Conservation (phyloP, 2,888 invertebrate genomes). For the Trichogramma dendrolimi region DNA sequence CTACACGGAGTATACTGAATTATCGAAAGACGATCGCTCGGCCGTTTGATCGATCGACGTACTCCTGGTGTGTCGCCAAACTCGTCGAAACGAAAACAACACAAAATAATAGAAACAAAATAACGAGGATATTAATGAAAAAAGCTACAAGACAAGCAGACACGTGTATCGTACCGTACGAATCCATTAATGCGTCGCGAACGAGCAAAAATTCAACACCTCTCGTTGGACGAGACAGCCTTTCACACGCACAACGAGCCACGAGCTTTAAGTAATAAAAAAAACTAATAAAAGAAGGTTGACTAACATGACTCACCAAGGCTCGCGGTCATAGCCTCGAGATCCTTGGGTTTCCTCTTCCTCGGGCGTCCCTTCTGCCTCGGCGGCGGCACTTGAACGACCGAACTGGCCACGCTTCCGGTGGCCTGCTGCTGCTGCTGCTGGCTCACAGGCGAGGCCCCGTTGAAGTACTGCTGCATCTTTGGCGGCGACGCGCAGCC, state of each 20-base stretch:
- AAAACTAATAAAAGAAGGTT: conserved; percentile 10
- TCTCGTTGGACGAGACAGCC: too few relatives aligned
- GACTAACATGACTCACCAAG: conserved; percentile 63
- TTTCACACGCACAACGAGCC: too few relatives aligned
- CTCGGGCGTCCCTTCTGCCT: conserved; percentile 89
- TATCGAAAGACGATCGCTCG: too few relatives aligned
- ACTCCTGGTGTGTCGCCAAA: too few relatives aligned
- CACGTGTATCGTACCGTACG: neutral
- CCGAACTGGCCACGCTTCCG: conserved; percentile 51
- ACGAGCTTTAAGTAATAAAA: neutral
- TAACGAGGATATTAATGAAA: too few relatives aligned
- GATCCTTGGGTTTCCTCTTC: conserved; percentile 88
- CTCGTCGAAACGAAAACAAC: too few relatives aligned
- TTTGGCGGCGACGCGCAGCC: conserved; percentile 46
- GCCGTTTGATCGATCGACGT: too few relatives aligned
- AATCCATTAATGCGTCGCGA: neutral
- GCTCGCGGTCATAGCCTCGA: conserved; percentile 80
- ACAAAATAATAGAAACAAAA: too few relatives aligned
- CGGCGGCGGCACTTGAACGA: conserved; percentile 58
- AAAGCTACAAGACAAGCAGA: too few relatives aligned
- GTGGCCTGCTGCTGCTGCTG: conserved; percentile 47
- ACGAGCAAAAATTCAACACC: too few relatives aligned
- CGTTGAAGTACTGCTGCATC: conserved; percentile 62
- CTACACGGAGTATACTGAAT: too few relatives aligned
- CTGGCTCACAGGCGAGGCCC: conserved; percentile 47